Evolutionary conservation across 2,888 invertebrate genomes (phyloP), one percentile per base, ranked within the genome.

Genomic region (Diadegma fenestrale): DNA sequence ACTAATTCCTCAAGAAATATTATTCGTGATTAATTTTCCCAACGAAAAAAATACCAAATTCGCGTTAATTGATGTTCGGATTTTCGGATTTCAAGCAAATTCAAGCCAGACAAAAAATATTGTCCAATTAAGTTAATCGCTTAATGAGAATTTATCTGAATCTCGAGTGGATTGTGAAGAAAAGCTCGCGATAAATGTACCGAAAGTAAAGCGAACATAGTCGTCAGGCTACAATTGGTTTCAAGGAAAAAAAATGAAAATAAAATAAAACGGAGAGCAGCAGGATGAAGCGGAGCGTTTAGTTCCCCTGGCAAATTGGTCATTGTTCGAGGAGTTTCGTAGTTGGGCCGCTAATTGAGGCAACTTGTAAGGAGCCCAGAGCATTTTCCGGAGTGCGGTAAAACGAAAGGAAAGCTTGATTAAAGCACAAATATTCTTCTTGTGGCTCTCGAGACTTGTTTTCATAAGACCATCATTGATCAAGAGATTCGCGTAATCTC

Each of bases 311-410:
- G 64, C 64, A 37, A 64, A 64, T 64, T 64, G 37, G 37, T 64
- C 64, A 64, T 64, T 64, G 64, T 64, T 37, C 41, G 41, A 64
- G 64, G 64, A 37, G 64, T 41, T 64, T 37, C 33, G 64, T 64
- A 37, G 64, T 37, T 64, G 37, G 41, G 41, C 41, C 19, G 64
- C 37, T 64, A 64, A 64, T 64, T 64, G 64, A 64, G 64, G 64
- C 41, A 64, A 64, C 64, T 64, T 64, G 64, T 64, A 41, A 64
- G 64, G 10, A 64, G 64, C 37, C 64, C 41, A n/a, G n/a, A 54
- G 54, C 8, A 54, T 54, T 54, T 64, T 19, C 64, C 64, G n/a
- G 41, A 41, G 37, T 19, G 37, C 12, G 33, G 33, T 64, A 30
- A 33, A 64, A 41, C 33, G 37, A 64, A 33, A 64, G 37, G 19